Base-by-base conservation (phyloP, 2,113 vertebrate genomes). In the Hippocampus abdominalis region DNA sequence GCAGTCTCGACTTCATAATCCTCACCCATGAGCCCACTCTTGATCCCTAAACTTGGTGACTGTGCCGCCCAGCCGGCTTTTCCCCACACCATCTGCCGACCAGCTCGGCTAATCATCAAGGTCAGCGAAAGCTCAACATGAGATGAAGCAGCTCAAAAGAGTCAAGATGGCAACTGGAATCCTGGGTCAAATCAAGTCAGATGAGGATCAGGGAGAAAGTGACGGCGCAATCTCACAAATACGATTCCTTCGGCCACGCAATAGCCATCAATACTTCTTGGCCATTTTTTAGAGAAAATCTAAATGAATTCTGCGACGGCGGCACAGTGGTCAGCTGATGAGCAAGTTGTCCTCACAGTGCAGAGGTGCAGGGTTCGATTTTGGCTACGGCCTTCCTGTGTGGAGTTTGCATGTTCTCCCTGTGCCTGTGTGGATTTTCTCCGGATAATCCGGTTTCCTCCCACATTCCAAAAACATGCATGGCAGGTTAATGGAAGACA, bases 71-170 rank as follows among this genome's bases (percentile, higher is more conserved):
- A 56, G 73, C 77, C 81, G 69, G 76, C 75, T 80, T 83, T 83
- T 68, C 32, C 29, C 74, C 72, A 66, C 62, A 69, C 76, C 78
- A 75, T 78, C 82, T 84, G 75, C 74, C 71, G 29, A 80, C 54
- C 78, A 71, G 83, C 85, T 74, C 65, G 74, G 74, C 79, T 76
- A 84, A 86, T 87, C 82, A 83, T 70, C 48, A 77, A 86, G 85
- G 82, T 85, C 87, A 74, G 81, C 81, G 63, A 73, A 86, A 82
- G 78, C 79, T 81, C 74, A 83, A 74, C 73, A 69, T 36, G 64
- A 84, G 76, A 82, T 77, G 71, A 84, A 81, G 76, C 40, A 8
- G 73, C 51, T 79, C 78, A 71, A 48, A 49, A 72, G 75, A 69
- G 51, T 29, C 69, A 69, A 62, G 46, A 74, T 70, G 68, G 75